Conservation (phyloP, 2,797 vertebrate genomes). For the Parotocinclus haroldoi region DNA sequence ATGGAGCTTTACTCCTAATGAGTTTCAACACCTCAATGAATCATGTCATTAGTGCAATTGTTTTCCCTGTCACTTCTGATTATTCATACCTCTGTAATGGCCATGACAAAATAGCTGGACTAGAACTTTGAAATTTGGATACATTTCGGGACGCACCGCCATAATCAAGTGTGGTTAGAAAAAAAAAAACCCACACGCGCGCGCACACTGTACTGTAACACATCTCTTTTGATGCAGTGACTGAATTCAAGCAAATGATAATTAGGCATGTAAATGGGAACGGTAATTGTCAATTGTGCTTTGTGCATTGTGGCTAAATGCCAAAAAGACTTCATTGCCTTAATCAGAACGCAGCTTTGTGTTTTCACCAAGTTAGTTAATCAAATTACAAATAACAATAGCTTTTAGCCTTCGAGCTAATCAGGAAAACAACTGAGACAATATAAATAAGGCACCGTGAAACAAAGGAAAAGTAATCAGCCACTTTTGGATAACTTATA, state of each 20-base stretch:
- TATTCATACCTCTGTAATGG: conserved; percentile 53
- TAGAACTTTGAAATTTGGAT: conserved; percentile 53
- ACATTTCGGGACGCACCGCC: conserved; percentile 43
- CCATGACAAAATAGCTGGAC: conserved; percentile 61
- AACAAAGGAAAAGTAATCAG: background rate
- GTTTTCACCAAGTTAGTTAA: background rate
- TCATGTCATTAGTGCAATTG: conserved; percentile 59
- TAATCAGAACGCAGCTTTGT: conserved; percentile 18
- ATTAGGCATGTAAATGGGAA: conserved; percentile 33
- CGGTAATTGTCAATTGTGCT: conserved; percentile 55
- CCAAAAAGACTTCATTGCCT: conserved; percentile 11
- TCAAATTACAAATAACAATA: no score
- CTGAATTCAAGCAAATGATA: conserved; percentile 40
- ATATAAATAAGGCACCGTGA: conserved; percentile 5
- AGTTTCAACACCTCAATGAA: conserved; percentile 63
- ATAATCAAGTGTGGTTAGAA: conserved; percentile 48
- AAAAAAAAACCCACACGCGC: background rate
- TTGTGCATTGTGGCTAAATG: conserved; percentile 34
- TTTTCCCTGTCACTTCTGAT: conserved; percentile 69
- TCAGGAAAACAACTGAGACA: no score
- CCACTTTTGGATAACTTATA: no score
- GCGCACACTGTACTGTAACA: conserved; percentile 49
- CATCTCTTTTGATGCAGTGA: conserved; percentile 33
- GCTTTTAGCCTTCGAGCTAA: no score
- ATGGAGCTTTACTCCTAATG: conserved; percentile 54